These are phyloP conservation scores for Drosophila histrio DNA, from an alignment of 2,888 invertebrate species.

Conservation along the genomic window DNA sequence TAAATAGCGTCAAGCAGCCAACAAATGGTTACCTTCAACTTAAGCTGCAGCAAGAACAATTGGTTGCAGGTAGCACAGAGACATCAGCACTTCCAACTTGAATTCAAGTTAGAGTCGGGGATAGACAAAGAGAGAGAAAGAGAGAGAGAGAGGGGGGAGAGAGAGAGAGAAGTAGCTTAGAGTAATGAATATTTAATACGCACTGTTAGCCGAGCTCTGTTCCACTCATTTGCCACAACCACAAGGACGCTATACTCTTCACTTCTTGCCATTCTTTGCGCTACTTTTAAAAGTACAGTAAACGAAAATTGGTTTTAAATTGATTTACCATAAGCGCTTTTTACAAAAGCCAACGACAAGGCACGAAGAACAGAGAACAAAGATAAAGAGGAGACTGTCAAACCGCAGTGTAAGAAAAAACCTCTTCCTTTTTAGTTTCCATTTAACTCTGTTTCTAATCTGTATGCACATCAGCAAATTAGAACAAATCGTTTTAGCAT, in stretches of 20 bases:
- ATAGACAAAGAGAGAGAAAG: neutral
- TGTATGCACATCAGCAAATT: constrained; percentile 73
- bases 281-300: constrained; percentile 32
- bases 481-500: constrained; percentile 63
- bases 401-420: constrained; percentile 21
- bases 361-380: constrained; percentile 8
- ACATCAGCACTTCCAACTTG: constrained; percentile 18
- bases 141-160: neutral
- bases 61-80: constrained; percentile 38
- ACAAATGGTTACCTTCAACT: constrained; percentile 31
- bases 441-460: constrained; percentile 47
- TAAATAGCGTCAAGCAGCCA: constrained; percentile 32
- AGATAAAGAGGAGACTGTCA: constrained; percentile 7
- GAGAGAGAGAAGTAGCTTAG: constrained; percentile 58
- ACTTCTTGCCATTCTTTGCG: constrained; percentile 5
- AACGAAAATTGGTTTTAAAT: constrained; percentile 77
- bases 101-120: neutral
- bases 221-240: constrained; percentile 63
- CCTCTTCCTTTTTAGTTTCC: constrained; percentile 16
- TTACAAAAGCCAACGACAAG: constrained; percentile 22
- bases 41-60: constrained; percentile 30
- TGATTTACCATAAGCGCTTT: constrained; percentile 74
- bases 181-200: constrained; percentile 78
- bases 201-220: constrained; percentile 46
- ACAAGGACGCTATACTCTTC: constrained; percentile 40